Evolutionary conservation across 2,888 invertebrate species (phyloP).

Genomic region (Ferdinandea cuprea): DNA sequence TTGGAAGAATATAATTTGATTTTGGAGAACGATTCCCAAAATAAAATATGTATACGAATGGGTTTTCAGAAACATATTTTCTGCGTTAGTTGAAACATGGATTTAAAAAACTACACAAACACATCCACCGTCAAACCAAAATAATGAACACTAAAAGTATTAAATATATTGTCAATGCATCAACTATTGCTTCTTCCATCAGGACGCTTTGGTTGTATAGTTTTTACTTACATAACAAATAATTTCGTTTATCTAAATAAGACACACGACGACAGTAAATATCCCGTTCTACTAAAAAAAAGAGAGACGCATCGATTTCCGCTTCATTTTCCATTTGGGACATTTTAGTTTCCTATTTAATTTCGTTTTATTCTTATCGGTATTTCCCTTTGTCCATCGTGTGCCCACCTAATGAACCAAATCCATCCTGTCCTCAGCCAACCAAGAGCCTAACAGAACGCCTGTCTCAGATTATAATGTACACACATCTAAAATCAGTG

Average conservation of each 20-base stretch:
- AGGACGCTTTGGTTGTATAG: not conserved
- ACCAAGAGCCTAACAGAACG: too few relatives aligned
- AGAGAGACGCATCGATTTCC: conserved; percentile 64
- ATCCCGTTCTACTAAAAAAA: conserved; percentile 51
- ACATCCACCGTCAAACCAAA: too few relatives aligned
- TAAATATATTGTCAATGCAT: not conserved
- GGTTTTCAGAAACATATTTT: too few relatives aligned
- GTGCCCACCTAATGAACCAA: not conserved
- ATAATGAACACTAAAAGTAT: too few relatives aligned
- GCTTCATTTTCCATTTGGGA: conserved; percentile 72
- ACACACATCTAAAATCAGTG: conserved; percentile 35
- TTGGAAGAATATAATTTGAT: too few relatives aligned
- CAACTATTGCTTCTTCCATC: not conserved
- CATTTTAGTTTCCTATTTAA: conserved; percentile 72
- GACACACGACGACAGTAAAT: conserved; percentile 55
- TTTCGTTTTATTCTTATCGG: conserved; percentile 71
- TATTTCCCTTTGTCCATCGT: conserved; percentile 55
- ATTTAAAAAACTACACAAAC: too few relatives aligned
- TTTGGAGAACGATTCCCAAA: too few relatives aligned
- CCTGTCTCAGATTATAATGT: not conserved
- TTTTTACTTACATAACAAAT: conserved; percentile 34
- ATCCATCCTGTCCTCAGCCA: not conserved
- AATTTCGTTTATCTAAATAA: conserved; percentile 58
- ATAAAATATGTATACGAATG: too few relatives aligned
- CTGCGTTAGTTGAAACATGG: too few relatives aligned